These are phyloP conservation scores for Desoria tigrina DNA, from an alignment of 2,888 invertebrate genomes.

Conservation along the genomic window DNA sequence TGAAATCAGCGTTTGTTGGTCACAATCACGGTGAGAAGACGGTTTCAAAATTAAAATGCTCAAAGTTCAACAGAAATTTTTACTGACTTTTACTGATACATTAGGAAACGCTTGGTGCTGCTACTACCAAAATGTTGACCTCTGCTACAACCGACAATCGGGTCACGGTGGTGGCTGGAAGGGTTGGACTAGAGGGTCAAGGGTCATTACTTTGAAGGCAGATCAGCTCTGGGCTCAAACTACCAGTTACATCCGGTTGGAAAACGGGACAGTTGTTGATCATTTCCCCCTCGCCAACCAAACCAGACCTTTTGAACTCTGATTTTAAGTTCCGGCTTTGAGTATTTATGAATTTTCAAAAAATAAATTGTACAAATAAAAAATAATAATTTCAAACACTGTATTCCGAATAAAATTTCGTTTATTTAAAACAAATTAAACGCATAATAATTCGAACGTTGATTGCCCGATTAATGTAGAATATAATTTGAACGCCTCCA, in stretches of 20 bases:
- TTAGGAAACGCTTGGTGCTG: constrained; percentile 48
- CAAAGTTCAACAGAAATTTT: neutral
- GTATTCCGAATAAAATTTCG: too few relatives aligned
- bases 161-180: constrained; percentile 45
- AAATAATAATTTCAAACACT: too few relatives aligned
- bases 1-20: constrained; percentile 42
- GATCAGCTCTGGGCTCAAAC: constrained; percentile 29
- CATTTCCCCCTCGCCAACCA: too few relatives aligned
- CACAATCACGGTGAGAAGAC: constrained; percentile 40
- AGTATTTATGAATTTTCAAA: too few relatives aligned
- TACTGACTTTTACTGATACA: neutral
- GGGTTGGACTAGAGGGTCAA: constrained; percentile 41
- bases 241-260: constrained; percentile 38
- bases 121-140: constrained; percentile 29
- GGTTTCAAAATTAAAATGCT: neutral
- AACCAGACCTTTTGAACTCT: too few relatives aligned
- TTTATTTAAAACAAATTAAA: too few relatives aligned
- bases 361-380: too few relatives aligned
- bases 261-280: constrained; percentile 35
- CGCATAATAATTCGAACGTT: too few relatives aligned
- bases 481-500: too few relatives aligned
- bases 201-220: constrained; percentile 25
- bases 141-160: constrained; percentile 46
- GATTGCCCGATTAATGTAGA: too few relatives aligned
- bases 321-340: too few relatives aligned